Percentiles rank a stretch among this genome's conserved stretches.
phyloP scores from a whole-genome alignment of 2,888 invertebrate genomes.

The Synergus laeviventris region DNA sequence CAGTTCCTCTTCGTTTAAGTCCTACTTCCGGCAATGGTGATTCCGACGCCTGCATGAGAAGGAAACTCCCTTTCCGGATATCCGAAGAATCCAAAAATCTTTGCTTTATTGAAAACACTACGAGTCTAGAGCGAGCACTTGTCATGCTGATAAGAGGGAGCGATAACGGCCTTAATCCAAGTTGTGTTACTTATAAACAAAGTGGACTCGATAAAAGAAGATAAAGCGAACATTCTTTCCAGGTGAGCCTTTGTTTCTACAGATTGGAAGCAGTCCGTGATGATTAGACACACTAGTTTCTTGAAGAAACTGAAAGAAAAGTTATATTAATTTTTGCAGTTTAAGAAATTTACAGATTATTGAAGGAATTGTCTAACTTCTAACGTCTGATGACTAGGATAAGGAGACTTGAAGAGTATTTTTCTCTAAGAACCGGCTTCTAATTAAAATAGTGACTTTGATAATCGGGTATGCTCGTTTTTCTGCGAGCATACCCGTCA shows the following conservation, averaged over 20 bases:
- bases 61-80: constrained; percentile 49
- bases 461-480: constrained; percentile 52
- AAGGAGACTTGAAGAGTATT: not conserved
- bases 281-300: not conserved
- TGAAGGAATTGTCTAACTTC: not conserved
- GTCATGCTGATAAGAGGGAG: constrained; percentile 42
- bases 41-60: constrained; percentile 69
- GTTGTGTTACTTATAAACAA: constrained; percentile 45
- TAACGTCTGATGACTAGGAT: not conserved
- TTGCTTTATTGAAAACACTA: not conserved
- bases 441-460: not conserved
- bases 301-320: not conserved
- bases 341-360: not conserved
- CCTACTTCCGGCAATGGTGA: constrained; percentile 59
- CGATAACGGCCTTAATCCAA: constrained; percentile 44
- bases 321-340: not conserved
- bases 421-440: not conserved
- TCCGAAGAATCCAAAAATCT: not conserved
- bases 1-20: constrained; percentile 39
- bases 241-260: constrained; percentile 28
- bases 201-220: constrained; percentile 49
- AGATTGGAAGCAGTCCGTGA: not conserved
- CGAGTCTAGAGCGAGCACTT: constrained; percentile 6
- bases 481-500: constrained; percentile 53
- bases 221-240: constrained; percentile 47